Evolutionary conservation across 2,113 vertebrate genomes (phyloP), one percentile per base, ranked within the genome.

Genomic region (Emydocephalus ijimae): DNA sequence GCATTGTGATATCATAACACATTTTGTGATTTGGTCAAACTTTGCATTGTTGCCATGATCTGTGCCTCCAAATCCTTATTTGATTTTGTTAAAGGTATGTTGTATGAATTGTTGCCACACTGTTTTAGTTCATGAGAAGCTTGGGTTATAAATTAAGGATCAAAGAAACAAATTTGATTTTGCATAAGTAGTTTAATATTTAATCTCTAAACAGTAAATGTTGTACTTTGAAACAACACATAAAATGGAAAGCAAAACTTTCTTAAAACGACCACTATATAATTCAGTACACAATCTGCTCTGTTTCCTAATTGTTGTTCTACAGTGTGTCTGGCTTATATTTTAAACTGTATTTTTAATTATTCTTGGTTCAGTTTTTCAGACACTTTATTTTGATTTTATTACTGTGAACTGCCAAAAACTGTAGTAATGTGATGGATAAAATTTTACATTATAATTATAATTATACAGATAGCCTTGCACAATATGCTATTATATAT

Each of bases 91-190:
- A 39, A 81, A 81, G 18, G 74, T 43, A 18, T 81, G 69, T 81
- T 21, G 61, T 64, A 12, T 29, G 61, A 43, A 81, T 81, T 43
- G 34, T 43, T 43, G 74, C 34, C 3, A 1, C 34, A 0, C 34
- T 81, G 18, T 43, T 81, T 90, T 56, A 57, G 91, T 91, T 94
- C 95, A 91, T 61, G 95, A 90, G 94, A 92, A 92, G 69, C 81
- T 96, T 91, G 90, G 92, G 74, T 93, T 93, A 87, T 91, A n/a
- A 93, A 89, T 90, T 92, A 91, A 94, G 92, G 93, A 92, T 88
- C 34, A 89, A 86, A 91, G 74, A 86, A 74, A 92, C 91, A 43
- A 94, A 92, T 91, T 39, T 15, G 93, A 92, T 89, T 91, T 81
- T 15, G 50, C 87, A 89, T 88, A 0, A 90, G 88, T 24, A 56